Evolutionary conservation across 2,888 invertebrate genomes (phyloP).

Genomic region (Ophion costatus): DNA sequence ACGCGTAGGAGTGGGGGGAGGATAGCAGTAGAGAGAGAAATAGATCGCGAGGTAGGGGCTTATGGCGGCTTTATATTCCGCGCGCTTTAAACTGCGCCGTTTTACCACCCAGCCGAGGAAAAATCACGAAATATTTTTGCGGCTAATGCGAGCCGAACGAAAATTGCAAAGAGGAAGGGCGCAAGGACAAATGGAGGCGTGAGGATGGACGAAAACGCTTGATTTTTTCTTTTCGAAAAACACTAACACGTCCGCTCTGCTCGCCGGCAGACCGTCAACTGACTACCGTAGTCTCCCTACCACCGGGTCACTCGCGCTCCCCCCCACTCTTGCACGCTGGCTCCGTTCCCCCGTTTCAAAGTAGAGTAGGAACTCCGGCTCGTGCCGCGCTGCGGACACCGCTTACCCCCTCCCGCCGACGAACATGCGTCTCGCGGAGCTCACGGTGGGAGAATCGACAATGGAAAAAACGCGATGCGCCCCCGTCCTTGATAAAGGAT

Average conservation of each 20-base stretch:
- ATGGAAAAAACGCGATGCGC: background rate
- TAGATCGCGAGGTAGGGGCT: slow-evolving; percentile 26
- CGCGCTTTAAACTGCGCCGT: slow-evolving; percentile 44
- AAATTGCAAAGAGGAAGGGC: slow-evolving; percentile 41
- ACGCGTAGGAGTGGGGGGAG: slow-evolving; percentile 4
- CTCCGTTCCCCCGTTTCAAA: slow-evolving; percentile 3
- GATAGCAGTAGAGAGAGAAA: slow-evolving; percentile 36
- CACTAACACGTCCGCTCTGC: slow-evolving; percentile 76
- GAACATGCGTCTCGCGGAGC: background rate
- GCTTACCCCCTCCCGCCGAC: background rate
- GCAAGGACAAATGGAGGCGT: background rate
- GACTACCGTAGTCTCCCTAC: slow-evolving; percentile 80
- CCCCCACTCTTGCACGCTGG: slow-evolving; percentile 7
- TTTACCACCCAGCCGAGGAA: slow-evolving; percentile 51
- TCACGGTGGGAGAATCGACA: background rate
- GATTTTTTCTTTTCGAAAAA: slow-evolving; percentile 10
- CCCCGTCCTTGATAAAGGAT: background rate
- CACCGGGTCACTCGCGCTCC: slow-evolving; percentile 10
- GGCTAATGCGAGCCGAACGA: slow-evolving; percentile 48
- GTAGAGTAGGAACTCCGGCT: slow-evolving; percentile 25
- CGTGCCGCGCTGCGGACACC: slow-evolving; percentile 11
- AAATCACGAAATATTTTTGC: slow-evolving; percentile 43
- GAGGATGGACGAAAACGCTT: slow-evolving; percentile 27
- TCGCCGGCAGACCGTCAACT: slow-evolving; percentile 82
- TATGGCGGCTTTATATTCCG: slow-evolving; percentile 54